Evolutionary conservation across 64 coral and sea anemone genomes (phyloP).

Genomic region (Actinia equina): DNA sequence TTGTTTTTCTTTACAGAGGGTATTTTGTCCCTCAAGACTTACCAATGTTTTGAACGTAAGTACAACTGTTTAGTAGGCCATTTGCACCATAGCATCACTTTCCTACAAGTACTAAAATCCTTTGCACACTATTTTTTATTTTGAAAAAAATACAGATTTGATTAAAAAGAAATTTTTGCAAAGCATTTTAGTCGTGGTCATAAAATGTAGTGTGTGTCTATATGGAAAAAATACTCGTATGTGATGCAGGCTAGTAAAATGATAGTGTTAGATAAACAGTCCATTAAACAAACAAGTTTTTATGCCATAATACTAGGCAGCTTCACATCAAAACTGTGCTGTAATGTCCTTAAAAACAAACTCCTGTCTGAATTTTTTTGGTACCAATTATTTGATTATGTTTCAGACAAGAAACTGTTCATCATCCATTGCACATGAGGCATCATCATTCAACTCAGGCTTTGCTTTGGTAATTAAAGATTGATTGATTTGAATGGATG

Average conservation of each 20-base stretch:
- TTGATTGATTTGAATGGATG: not conserved
- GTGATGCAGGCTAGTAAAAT: too few species aligned
- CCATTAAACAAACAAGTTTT: too few species aligned
- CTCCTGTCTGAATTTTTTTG: not conserved
- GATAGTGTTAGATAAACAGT: too few species aligned
- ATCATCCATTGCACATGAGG: slow-evolving; percentile 7
- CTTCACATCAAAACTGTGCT: too few species aligned
- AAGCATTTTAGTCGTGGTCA: too few species aligned
- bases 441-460: slow-evolving; percentile 60
- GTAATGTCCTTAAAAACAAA: too few species aligned
- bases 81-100: not conserved
- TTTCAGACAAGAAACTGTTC: slow-evolving; percentile 16
- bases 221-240: too few species aligned
- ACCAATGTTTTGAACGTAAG: not conserved
- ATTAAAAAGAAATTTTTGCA: too few species aligned
- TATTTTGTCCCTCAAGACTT: slow-evolving; percentile 6
- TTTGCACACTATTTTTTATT: not conserved
- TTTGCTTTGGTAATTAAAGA: slow-evolving; percentile 73
- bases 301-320: too few species aligned
- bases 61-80: not conserved
- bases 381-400: not conserved
- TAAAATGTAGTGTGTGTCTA: too few species aligned
- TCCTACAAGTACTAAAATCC: too few species aligned
- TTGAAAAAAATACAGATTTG: too few species aligned
- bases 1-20: not conserved